Evolutionary conservation across 2,888 invertebrate species (phyloP).

Genomic region (Petrolisthes cinctipes): DNA sequence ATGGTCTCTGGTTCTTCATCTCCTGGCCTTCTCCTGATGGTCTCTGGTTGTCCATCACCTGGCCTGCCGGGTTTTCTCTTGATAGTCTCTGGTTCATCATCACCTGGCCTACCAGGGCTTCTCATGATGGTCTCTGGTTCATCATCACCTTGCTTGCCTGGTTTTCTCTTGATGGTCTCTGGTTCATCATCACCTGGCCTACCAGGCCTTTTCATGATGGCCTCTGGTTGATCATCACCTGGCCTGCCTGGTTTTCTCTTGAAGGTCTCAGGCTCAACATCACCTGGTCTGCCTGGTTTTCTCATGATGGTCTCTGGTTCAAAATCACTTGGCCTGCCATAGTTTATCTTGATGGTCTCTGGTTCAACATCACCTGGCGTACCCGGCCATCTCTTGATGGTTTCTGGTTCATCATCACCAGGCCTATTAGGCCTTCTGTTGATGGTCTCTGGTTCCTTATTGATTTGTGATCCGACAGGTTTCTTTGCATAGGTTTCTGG

Average conservation of each 20-base stretch:
- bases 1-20: background rate
- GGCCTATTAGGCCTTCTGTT: slow-evolving; percentile 21
- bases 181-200: slow-evolving; percentile 21
- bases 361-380: slow-evolving; percentile 20
- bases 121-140: slow-evolving; percentile 28
- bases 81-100: slow-evolving; percentile 18
- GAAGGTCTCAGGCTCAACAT: background rate
- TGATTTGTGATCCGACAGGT: slow-evolving; percentile 1
- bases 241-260: slow-evolving; percentile 31
- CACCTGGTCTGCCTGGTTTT: slow-evolving; percentile 22
- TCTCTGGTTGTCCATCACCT: background rate
- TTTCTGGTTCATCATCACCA: slow-evolving; percentile 16
- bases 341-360: slow-evolving; percentile 6
- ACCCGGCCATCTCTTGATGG: slow-evolving; percentile 7
- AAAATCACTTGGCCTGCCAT: slow-evolving; percentile 8
- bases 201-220: background rate
- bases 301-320: slow-evolving; percentile 25
- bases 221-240: slow-evolving; percentile 43
- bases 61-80: slow-evolving; percentile 3
- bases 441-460: slow-evolving; percentile 24
- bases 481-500: slow-evolving; percentile 17
- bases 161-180: slow-evolving; percentile 23
- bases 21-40: background rate
- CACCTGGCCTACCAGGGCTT: slow-evolving; percentile 17
- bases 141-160: slow-evolving; percentile 9